Evolutionary conservation across 2,797 vertebrate species (phyloP), one percentile per base, ranked within the genome.

Genomic region (Avahi laniger): DNA sequence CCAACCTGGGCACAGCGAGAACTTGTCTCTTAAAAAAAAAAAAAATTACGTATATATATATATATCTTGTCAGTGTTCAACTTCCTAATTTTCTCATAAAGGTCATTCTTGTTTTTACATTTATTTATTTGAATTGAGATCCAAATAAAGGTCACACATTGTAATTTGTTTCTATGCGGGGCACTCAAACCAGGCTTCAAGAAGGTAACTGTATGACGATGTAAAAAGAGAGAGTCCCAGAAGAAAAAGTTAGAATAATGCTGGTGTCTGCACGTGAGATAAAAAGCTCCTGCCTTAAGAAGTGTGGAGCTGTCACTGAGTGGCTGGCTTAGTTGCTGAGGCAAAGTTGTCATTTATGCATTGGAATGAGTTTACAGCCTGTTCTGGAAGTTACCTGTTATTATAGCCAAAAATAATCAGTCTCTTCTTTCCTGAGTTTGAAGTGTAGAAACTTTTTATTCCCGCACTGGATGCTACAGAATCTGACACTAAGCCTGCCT

Each of bases 111-210:
- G 28, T 50, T 91, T 63, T 91, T 76, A 76, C 2, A 1, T 89
- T 76, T 54, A 13, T 90, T 90, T 67, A 63, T 95, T 88, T 94
- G 78, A 89, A 73, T 79, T 24, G 30, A 63, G 63, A 76, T 67
- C 69, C 84, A 93, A 72, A 75, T 50, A 72, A 89, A 85, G 57
- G 73, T 76, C n/a, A 81, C 76, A 84, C 20, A n/a, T 65, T 72
- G 4, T 73, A 33, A 95, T 85, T 92, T 65, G 48, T 91, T 91
- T 43, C 15, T 86, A 2, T 83, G 54, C 20, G 46, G n/a, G 57
- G 35, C 65, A 63, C 35, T 75, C 11, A 18, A 28, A 50, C 2
- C 1, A 6, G 50, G n/a, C 59, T 69, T 48, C 50, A 69, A 69
- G 48, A 82, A 82, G 79, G n/a, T 12, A 26, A 72, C 46, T 35